phyloP scores from a whole-genome alignment of 2,888 invertebrate genomes.

The Himalopsyche anomala region DNA sequence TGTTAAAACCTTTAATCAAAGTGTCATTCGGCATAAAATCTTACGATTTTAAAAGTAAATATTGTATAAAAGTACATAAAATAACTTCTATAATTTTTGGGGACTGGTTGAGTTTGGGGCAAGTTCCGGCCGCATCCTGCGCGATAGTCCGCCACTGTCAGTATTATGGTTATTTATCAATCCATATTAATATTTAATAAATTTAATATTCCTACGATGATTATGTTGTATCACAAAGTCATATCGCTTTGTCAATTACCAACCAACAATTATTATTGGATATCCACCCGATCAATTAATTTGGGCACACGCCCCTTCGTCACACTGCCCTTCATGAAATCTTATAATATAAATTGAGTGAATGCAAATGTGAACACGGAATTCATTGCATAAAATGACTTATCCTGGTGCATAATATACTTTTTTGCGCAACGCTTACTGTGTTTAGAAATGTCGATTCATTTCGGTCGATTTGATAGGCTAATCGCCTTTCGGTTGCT shows the following conservation, averaged over 20 bases:
- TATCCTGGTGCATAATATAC: neutral
- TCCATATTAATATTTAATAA: too few relatives aligned
- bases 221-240: too few relatives aligned
- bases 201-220: too few relatives aligned
- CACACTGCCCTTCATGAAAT: neutral
- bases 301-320: neutral
- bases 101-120: too few relatives aligned
- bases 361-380: neutral
- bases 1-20: too few relatives aligned
- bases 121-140: too few relatives aligned
- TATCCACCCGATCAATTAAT: neutral
- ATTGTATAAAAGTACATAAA: too few relatives aligned
- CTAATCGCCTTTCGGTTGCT: neutral
- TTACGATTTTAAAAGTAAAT: too few relatives aligned
- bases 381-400: neutral
- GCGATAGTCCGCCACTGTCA: too few relatives aligned
- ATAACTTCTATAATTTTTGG: too few relatives aligned
- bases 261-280: neutral
- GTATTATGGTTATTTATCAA: too few relatives aligned
- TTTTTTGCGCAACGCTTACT: neutral
- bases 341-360: neutral
- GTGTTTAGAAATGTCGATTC: neutral
- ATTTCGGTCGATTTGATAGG: neutral
- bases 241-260: neutral
- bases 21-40: too few relatives aligned